phyloP scores from a whole-genome alignment of 1,140 invertebrate species.

The Drosophila saltans region DNA sequence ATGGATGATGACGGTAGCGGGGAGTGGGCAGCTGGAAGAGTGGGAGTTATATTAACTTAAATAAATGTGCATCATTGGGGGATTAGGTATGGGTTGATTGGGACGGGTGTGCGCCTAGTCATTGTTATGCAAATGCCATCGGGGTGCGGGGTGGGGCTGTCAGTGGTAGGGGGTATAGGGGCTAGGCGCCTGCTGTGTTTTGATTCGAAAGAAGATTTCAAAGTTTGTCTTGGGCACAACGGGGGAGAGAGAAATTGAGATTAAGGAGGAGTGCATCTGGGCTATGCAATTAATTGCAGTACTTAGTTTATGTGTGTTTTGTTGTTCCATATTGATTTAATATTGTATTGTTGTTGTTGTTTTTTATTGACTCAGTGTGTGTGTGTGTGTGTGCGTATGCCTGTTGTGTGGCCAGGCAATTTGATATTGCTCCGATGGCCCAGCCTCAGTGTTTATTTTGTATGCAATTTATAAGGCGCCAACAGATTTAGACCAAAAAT shows the following conservation, averaged over 20 bases:
- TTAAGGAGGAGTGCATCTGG: conserved; percentile 6
- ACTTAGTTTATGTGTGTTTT: conserved; percentile 18
- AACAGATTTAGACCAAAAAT: conserved; percentile 55
- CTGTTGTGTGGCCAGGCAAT: neutral
- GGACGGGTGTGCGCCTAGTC: conserved; percentile 3
- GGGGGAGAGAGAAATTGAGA: neutral
- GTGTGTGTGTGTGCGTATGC: conserved; percentile 16
- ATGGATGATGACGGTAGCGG: conserved; percentile 6
- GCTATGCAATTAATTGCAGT: conserved; percentile 49
- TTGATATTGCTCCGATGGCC: conserved; percentile 1
- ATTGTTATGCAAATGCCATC: conserved; percentile 6
- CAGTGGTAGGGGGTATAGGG: conserved; percentile 10
- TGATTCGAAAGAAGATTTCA: conserved; percentile 53
- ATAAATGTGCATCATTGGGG: conserved; percentile 34
- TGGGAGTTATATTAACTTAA: conserved; percentile 26
- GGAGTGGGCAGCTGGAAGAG: neutral
- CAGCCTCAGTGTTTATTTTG: conserved; percentile 40
- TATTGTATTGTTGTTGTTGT: conserved; percentile 42
- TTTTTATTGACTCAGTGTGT: conserved; percentile 57
- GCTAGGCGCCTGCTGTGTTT: conserved; percentile 57
- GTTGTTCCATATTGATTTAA: conserved; percentile 54
- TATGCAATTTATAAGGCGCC: conserved; percentile 64
- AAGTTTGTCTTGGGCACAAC: conserved; percentile 26
- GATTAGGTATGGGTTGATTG: neutral
- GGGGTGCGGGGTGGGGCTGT: neutral